phyloP scores from a whole-genome alignment of 2,113 vertebrate genomes.

The Paralichthys olivaceus region DNA sequence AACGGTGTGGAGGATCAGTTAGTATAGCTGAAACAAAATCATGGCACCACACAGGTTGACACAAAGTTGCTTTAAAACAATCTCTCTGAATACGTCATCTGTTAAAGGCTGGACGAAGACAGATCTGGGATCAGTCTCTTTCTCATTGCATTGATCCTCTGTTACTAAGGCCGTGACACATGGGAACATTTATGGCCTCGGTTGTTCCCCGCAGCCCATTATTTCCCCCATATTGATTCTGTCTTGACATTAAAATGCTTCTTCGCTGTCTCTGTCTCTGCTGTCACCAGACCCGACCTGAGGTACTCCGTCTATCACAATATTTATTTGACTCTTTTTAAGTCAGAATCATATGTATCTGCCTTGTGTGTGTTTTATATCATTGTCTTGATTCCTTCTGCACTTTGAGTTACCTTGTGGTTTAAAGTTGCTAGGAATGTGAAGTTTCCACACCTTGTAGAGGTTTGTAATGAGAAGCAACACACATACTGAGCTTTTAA shows the following conservation, averaged over 20 bases:
- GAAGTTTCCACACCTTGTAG: no score
- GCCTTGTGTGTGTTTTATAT: not conserved
- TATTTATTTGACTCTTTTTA: not conserved
- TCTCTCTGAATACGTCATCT: not conserved
- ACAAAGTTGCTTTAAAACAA: no score
- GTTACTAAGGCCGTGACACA: conserved; percentile 39
- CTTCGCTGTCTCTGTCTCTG: conserved; percentile 23
- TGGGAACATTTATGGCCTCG: conserved; percentile 37
- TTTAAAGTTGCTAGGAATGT: no score
- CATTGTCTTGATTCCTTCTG: not conserved
- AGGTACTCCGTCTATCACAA: not conserved
- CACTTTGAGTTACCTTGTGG: no score
- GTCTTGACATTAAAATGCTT: conserved; percentile 39
- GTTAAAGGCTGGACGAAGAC: not conserved
- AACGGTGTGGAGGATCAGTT: no score
- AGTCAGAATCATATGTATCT: not conserved
- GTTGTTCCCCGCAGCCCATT: conserved; percentile 37
- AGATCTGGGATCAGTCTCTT: conserved; percentile 1
- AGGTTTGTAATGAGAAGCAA: no score
- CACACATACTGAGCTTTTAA: no score
- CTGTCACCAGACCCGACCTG: not conserved
- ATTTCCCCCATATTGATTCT: conserved; percentile 50
- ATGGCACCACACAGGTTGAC: no score
- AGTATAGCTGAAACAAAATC: no score
- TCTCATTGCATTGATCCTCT: conserved; percentile 48